A percentile compares a stretch with the other conserved stretches of the same genome.
Conservation (phyloP, 2,113 vertebrate genomes). For the Ailurus styani region DNA sequence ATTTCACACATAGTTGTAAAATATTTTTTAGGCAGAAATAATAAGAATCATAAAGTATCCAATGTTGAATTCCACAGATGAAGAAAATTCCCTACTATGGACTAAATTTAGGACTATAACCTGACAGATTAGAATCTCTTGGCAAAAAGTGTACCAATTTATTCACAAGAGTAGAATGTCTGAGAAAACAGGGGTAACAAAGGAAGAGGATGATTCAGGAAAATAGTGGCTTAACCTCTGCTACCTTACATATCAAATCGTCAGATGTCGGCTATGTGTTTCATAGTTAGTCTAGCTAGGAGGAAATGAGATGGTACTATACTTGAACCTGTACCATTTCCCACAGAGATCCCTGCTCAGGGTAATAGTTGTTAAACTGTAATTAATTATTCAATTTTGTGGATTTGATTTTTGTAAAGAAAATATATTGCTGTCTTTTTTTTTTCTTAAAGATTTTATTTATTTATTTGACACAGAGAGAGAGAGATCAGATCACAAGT, state of each 20-base stretch:
- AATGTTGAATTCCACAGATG: neutral
- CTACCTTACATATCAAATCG: neutral
- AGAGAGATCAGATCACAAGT: too few species aligned
- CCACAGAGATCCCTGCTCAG: neutral
- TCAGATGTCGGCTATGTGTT: neutral
- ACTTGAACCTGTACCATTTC: neutral
- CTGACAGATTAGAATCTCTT: neutral
- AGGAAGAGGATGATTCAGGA: neutral
- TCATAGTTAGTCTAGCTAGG: neutral
- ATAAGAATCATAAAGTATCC: neutral
- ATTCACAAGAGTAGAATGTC: neutral
- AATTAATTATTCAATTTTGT: neutral
- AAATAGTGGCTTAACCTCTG: neutral
- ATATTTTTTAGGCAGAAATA: neutral
- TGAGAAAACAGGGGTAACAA: neutral
- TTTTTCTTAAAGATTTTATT: too few species aligned
- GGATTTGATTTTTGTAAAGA: neutral
- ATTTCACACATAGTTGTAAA: neutral
- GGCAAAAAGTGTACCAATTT: neutral
- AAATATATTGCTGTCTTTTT: neutral
- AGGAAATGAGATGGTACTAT: neutral
- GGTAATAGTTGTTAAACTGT: neutral
- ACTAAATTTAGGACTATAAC: neutral
- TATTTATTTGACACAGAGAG: too few species aligned
- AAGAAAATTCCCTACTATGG: neutral